Base-by-base conservation (phyloP, 2,888 invertebrate species). In the Heliconius ismenius region DNA sequence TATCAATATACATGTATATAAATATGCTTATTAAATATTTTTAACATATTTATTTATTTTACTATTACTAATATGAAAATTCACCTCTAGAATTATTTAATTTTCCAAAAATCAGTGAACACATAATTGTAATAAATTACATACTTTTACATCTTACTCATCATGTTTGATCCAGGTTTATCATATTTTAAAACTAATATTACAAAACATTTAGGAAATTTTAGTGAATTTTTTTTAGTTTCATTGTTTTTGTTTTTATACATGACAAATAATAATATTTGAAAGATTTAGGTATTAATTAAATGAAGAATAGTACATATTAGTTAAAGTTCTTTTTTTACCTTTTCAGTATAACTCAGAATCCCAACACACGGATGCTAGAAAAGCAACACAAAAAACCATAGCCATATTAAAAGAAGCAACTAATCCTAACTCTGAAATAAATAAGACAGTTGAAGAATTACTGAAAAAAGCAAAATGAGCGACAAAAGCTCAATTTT, bases 331-430 rank as follows among this genome's bases (percentile, higher is more conserved):
- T 15, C 39, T 54, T 70, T 64, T 64, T 11, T 26, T 26, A 43
- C 81, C 65, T 70, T 91, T 91, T 76, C 87, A 95, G 95, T 84
- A 90, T 83, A 88, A 92, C 10, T 26, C 84, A 79, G 87, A 79
- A 2, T 91, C 91, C 24, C 91, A 89, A 85, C 76, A 89, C 63
- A 92, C 92, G 11, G 91, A 93, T 73, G 86, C 91, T 1, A 89
- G 91, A 83, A 89, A 79, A 83, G 81, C 85, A 75, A 85, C 89
- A 64, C 83, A 82, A 69, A 85, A 89, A 80, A 88, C 92, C 32
- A 49, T 91, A 83, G 82, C 84, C 75, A 87, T 95, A 76, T 84
- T 96, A 67, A 91, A 94, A 87, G 88, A 92, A 80, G 95, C 95
- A 43, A 84, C 95, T 28, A 85, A 91, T 74, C 91, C 87, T 75